These are phyloP conservation scores for Plestiodon gilberti DNA, from an alignment of 2,113 vertebrate species.

Conservation along the genomic window DNA sequence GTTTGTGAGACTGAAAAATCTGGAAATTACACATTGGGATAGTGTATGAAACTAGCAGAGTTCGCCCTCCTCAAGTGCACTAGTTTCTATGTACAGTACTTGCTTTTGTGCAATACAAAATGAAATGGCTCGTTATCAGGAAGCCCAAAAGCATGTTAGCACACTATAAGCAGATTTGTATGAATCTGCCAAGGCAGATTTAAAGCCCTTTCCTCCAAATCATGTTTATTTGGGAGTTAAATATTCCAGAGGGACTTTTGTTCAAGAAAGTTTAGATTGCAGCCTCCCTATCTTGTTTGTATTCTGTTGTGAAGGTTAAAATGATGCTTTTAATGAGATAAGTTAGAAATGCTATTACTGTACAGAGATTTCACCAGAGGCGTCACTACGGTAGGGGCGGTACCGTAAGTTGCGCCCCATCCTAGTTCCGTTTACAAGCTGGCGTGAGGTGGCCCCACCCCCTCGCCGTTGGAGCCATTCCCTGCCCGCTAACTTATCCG, in stretches of 20 bases:
- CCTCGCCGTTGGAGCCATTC: no score
- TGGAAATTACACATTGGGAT: not conserved
- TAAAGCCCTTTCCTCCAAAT: not conserved
- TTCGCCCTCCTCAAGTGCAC: not conserved
- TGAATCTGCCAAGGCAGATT: constrained; percentile 47
- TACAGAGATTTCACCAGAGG: no score
- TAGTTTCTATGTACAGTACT: not conserved
- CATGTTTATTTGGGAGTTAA: not conserved
- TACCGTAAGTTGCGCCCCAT: no score
- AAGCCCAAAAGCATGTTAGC: constrained; percentile 44
- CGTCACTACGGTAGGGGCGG: no score
- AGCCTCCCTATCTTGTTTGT: constrained; percentile 45
- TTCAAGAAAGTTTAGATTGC: no score
- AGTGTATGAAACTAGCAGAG: not conserved
- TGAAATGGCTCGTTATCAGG: constrained; percentile 27
- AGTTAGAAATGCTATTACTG: not conserved
- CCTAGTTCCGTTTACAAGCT: no score
- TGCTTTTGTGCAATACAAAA: constrained; percentile 38
- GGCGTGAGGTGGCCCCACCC: no score
- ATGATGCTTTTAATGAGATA: constrained; percentile 18
- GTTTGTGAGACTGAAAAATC: not conserved
- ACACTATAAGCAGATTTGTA: constrained; percentile 18
- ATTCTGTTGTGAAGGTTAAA: constrained; percentile 48
- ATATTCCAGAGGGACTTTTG: no score
- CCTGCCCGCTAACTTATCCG: no score